Evolutionary conservation across 2,797 vertebrate species (phyloP).

Genomic region (Leuciscus waleckii): DNA sequence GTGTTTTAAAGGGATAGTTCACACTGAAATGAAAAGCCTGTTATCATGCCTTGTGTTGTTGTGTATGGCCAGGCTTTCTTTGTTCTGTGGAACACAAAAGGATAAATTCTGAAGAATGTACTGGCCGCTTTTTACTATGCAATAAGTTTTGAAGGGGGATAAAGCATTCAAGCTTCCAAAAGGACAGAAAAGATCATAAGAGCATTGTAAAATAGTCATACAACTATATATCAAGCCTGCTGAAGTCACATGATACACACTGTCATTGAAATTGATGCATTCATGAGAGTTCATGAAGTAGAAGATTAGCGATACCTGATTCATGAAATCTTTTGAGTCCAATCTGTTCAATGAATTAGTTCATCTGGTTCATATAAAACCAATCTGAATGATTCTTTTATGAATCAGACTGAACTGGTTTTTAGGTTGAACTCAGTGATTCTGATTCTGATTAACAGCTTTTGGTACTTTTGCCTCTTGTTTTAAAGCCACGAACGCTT

Average conservation of each 20-base stretch:
- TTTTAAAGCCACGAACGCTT: neutral
- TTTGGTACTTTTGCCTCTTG: neutral
- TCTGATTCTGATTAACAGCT: neutral
- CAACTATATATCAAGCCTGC: neutral
- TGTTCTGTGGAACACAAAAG: neutral
- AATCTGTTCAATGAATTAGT: neutral
- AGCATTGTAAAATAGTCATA: neutral
- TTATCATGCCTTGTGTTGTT: neutral
- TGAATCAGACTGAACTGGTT: neutral
- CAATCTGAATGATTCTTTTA: neutral
- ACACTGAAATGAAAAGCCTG: neutral
- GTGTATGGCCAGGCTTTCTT: neutral
- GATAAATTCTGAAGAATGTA: neutral
- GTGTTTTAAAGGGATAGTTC: constrained; percentile 11
- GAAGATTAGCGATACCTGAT: neutral
- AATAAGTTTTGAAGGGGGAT: neutral
- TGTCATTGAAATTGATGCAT: neutral
- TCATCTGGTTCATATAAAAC: neutral
- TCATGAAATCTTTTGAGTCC: neutral
- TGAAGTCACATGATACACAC: neutral
- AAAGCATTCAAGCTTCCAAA: neutral
- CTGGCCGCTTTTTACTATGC: neutral
- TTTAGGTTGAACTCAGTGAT: neutral
- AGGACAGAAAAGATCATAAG: neutral
- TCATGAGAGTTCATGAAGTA: neutral